Base-by-base conservation (phyloP, 2,888 invertebrate species). In the Parthenolecanium corni region DNA sequence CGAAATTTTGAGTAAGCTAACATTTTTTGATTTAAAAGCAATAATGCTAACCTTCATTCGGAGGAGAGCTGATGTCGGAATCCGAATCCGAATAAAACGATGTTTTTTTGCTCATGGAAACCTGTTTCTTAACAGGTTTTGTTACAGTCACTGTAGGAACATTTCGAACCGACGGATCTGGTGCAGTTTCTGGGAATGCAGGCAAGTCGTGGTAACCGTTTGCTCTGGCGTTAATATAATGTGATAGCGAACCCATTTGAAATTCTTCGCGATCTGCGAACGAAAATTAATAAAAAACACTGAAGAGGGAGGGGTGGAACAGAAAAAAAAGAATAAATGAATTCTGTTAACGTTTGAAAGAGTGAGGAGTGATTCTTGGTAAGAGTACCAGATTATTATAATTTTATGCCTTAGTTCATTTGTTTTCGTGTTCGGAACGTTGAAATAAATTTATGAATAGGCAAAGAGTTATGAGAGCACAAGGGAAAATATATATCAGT, bases 181-280 rank as follows among this genome's bases (percentile, higher is more conserved):
- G 85, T 0, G 88, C 80, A 5, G 77, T 76, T 54, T 80, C 79
- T 0, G 97, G 95, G 73, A 91, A 89, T 1, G 79, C 73, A 0
- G 96, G 94, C 68, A 98, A 78, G 64, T 92, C 83, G 66, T 89
- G 84, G 77, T 98, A 98, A 3, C 93, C 95, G 40, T 77, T 79
- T 1, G 94, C 90, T 64, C 85, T 80, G 69, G 82, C 78, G 70
- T 95, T 94, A 65, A 97, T 80, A 73, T 92, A 91, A 76, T 96
- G 96, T 0, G 97, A 96, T 62, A 99, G 76, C 0, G 95, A 91
- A 2, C 97, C 96, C 70, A 98, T 77, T 69, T 96, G 95, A 74
- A 85, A 93, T 70, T 87, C 84, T 73, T 89, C 88, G 42, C 88
- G 81, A 70, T 87, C 89, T 85, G 73, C 67, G 69, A 68, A 63